phyloP scores from a whole-genome alignment of 1,140 invertebrate species.

The Cydia pomonella region DNA sequence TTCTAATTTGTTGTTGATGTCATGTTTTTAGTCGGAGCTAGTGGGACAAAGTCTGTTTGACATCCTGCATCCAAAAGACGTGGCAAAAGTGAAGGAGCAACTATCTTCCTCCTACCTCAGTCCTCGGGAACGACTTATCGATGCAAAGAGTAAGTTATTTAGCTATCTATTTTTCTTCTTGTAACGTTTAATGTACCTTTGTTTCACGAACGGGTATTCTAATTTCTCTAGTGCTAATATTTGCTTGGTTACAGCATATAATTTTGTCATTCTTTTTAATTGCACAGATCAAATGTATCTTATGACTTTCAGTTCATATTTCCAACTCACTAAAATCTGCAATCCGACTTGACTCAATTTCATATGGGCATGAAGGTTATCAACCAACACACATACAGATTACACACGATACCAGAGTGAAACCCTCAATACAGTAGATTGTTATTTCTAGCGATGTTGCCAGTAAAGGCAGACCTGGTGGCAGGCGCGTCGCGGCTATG shows the following conservation, averaged over 20 bases:
- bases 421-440: background rate
- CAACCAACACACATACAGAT: too few species aligned
- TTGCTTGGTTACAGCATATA: too few species aligned
- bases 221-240: too few species aligned
- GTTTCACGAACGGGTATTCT: too few species aligned
- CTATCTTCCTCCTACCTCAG: slow-evolving; percentile 94
- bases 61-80: slow-evolving; percentile 96
- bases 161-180: slow-evolving; percentile 10
- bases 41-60: slow-evolving; percentile 97
- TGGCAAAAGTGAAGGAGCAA: slow-evolving; percentile 97
- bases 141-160: slow-evolving; percentile 91
- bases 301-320: too few species aligned
- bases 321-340: too few species aligned
- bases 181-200: too few species aligned
- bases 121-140: slow-evolving; percentile 93
- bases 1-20: background rate
- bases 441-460: slow-evolving; percentile 88
- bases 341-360: too few species aligned
- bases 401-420: too few species aligned
- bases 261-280: too few species aligned
- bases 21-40: slow-evolving; percentile 86
- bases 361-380: too few species aligned
- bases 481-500: slow-evolving; percentile 88
- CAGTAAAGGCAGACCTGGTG: slow-evolving; percentile 92
- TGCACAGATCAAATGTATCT: too few species aligned